phyloP scores from a whole-genome alignment of 2,113 vertebrate genomes.

The Oryzias celebensis region DNA sequence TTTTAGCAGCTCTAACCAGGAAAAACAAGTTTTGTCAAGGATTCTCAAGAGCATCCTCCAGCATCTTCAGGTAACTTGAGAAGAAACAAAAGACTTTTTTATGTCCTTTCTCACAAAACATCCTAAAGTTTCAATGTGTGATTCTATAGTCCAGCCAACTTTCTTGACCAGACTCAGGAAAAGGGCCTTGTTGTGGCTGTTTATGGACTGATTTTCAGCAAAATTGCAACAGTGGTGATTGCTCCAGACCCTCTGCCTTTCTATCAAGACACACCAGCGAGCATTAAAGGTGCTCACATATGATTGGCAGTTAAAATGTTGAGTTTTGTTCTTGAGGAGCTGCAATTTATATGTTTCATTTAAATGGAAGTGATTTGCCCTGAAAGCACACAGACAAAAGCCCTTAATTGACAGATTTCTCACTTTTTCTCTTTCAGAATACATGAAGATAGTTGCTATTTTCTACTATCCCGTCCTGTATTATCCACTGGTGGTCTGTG shows the following conservation, averaged over 20 bases:
- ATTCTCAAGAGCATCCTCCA: constrained; percentile 72
- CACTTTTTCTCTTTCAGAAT: constrained; percentile 64
- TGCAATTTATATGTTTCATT: too few species aligned
- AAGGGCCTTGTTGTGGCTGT: constrained; percentile 72
- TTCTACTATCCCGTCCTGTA: constrained; percentile 88
- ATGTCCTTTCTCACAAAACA: not conserved
- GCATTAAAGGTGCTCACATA: constrained; percentile 71
- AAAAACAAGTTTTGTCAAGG: constrained; percentile 66
- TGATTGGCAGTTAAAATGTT: not conserved
- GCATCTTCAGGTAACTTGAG: constrained; percentile 80
- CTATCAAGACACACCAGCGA: constrained; percentile 43
- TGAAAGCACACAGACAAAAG: too few species aligned
- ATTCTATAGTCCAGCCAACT: constrained; percentile 79
- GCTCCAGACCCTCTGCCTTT: constrained; percentile 80
- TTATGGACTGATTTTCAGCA: constrained; percentile 84
- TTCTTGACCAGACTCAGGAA: constrained; percentile 79
- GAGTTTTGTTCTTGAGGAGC: not conserved
- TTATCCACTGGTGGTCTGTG: constrained; percentile 84
- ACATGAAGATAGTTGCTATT: constrained; percentile 85
- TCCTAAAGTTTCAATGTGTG: not conserved
- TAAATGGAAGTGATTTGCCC: too few species aligned
- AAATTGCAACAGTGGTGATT: constrained; percentile 78
- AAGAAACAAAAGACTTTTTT: not conserved
- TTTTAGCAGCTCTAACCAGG: constrained; percentile 77
- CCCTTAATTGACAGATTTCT: not conserved